A percentile compares a stretch with the other conserved stretches of the same genome.
Conservation (phyloP, 2,113 vertebrate genomes). For the Oenanthe melanoleuca region DNA sequence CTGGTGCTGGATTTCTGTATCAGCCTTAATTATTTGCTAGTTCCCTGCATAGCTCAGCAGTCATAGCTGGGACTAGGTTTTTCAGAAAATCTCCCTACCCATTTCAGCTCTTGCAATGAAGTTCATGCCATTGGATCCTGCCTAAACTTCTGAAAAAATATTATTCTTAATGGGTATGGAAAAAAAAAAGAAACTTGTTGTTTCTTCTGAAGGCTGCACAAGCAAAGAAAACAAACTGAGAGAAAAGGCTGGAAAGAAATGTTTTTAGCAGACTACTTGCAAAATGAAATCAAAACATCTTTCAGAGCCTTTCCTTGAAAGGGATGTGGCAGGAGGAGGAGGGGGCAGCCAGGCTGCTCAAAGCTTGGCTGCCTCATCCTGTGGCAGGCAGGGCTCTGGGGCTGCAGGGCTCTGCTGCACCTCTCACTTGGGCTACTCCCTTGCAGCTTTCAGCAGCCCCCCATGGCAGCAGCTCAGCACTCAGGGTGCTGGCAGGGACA, state of each 20-base stretch:
- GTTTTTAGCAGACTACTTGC: slow-evolving; percentile 25
- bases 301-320: slow-evolving; percentile 15
- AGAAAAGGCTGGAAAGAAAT: slow-evolving; percentile 24
- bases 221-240: slow-evolving; percentile 42
- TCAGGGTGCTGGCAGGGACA: background rate
- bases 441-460: background rate
- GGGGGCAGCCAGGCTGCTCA: background rate
- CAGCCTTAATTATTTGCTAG: slow-evolving; percentile 16
- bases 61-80: background rate
- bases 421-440: background rate
- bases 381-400: background rate
- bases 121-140: background rate
- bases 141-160: slow-evolving; percentile 25
- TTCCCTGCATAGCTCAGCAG: background rate
- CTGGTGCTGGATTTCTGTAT: background rate
- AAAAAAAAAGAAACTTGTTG: background rate
- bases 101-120: background rate
- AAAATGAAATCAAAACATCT: slow-evolving; percentile 35
- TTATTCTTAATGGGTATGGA: background rate
- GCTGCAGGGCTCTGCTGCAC: background rate
- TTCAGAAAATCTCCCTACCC: background rate
- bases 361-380: background rate
- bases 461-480: background rate
- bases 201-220: slow-evolving; percentile 11
- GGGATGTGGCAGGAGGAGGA: background rate